These are phyloP conservation scores for Phaethornis superciliosus DNA, from an alignment of 2,113 vertebrate species.

Conservation along the genomic window DNA sequence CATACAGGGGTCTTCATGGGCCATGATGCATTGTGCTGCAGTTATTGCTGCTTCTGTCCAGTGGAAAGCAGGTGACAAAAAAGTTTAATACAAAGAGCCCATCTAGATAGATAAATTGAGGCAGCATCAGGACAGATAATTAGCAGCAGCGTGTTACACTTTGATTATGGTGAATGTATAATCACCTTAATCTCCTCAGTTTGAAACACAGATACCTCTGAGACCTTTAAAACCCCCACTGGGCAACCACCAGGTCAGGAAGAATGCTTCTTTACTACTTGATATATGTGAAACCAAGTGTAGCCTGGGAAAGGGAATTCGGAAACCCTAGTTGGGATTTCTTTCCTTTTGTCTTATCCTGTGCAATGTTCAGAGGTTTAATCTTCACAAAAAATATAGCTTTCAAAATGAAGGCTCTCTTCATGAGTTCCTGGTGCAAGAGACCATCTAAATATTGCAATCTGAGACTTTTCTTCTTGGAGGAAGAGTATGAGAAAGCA, in stretches of 20 bases:
- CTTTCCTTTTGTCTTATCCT: background rate
- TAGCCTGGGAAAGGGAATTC: background rate
- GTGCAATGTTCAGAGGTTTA: background rate
- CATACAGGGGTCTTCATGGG: background rate
- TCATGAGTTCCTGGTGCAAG: background rate
- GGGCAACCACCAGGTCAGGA: background rate
- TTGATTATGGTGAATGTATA: background rate
- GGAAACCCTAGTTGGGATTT: background rate
- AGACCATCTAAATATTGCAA: background rate
- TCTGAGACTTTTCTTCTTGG: background rate
- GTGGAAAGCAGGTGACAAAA: background rate
- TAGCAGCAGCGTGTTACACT: background rate
- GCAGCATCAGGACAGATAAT: background rate
- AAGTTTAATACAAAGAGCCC: background rate
- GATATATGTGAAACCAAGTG: background rate
- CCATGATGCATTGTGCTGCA: rapidly evolving
- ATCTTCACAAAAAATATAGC: background rate
- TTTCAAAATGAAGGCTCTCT: background rate
- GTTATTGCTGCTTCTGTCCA: background rate
- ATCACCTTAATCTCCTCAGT: background rate
- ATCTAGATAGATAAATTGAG: background rate
- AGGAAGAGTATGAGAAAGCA: background rate
- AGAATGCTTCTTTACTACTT: background rate
- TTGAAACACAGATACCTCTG: background rate
- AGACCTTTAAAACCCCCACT: background rate